A percentile compares a stretch with the other conserved stretches of the same genome.
These are phyloP conservation scores for Ormia ochracea DNA, from an alignment of 2,888 invertebrate species.

Conservation along the genomic window DNA sequence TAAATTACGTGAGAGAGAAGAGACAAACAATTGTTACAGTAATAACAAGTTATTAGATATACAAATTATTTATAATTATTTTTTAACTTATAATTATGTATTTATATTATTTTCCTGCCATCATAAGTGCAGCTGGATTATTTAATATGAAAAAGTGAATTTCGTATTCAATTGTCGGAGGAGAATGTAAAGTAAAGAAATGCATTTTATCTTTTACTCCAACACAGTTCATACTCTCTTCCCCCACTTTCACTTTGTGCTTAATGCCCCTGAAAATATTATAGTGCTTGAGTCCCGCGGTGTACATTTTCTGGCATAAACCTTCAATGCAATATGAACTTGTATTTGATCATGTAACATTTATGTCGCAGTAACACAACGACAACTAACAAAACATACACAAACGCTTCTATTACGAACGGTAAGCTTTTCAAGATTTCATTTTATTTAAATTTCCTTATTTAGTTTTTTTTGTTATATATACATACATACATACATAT, in stretches of 20 bases:
- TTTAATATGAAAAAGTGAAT: constrained; percentile 20
- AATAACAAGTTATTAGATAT: too few relatives aligned
- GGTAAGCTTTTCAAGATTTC: constrained; percentile 19
- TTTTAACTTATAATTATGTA: too few relatives aligned
- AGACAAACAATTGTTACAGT: too few relatives aligned
- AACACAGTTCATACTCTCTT: not conserved
- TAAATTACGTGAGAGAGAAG: too few relatives aligned
- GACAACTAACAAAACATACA: constrained; percentile 3
- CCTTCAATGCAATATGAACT: constrained; percentile 27
- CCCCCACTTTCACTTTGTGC: constrained; percentile 42
- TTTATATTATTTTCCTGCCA: too few relatives aligned
- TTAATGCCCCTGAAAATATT: constrained; percentile 28
- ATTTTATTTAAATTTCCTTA: not conserved
- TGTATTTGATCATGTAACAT: constrained; percentile 23
- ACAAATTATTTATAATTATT: too few relatives aligned
- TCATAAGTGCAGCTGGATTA: too few relatives aligned
- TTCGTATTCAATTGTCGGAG: constrained; percentile 45
- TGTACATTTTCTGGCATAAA: not conserved
- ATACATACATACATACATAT: too few relatives aligned
- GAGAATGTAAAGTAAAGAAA: constrained; percentile 49
- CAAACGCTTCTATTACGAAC: constrained; percentile 3
- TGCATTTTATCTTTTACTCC: constrained; percentile 37
- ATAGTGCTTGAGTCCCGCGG: not conserved
- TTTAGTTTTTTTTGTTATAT: not conserved
- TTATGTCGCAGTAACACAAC: constrained; percentile 11